Evolutionary conservation across 2,797 vertebrate species (phyloP).

Genomic region (Aphelocoma californica): DNA sequence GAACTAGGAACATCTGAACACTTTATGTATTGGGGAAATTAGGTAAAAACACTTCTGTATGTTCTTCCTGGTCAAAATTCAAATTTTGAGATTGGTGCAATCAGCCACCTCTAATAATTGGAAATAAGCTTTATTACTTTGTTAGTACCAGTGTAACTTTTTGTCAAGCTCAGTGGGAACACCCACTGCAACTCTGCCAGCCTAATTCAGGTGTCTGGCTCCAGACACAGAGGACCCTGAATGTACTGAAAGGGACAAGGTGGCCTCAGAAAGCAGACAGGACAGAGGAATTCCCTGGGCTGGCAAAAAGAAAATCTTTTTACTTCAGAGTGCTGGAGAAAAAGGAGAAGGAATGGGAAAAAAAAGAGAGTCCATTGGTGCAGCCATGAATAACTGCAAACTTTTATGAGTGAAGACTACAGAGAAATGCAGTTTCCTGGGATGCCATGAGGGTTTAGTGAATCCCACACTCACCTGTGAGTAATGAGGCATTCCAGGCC

Average conservation of each 20-base stretch:
- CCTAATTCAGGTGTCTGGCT: neutral
- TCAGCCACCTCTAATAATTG: neutral
- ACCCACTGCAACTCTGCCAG: neutral
- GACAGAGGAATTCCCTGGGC: neutral
- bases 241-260: neutral
- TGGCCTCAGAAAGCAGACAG: neutral
- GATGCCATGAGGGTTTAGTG: conserved; percentile 71
- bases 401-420: neutral
- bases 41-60: neutral
- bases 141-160: neutral
- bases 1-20: neutral
- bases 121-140: neutral
- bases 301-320: neutral
- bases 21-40: neutral
- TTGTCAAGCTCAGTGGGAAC: neutral
- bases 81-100: neutral
- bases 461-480: conserved; percentile 49
- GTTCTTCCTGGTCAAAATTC: neutral
- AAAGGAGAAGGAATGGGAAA: neutral
- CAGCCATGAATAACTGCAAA: neutral
- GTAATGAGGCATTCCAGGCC: conserved; percentile 58
- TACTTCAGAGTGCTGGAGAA: neutral
- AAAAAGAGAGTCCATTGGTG: neutral
- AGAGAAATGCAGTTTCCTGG: conserved; percentile 19
- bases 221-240: neutral